Evolutionary conservation across 2,797 vertebrate species (phyloP), one percentile per base, ranked within the genome.

Genomic region (Salmo trutta): DNA sequence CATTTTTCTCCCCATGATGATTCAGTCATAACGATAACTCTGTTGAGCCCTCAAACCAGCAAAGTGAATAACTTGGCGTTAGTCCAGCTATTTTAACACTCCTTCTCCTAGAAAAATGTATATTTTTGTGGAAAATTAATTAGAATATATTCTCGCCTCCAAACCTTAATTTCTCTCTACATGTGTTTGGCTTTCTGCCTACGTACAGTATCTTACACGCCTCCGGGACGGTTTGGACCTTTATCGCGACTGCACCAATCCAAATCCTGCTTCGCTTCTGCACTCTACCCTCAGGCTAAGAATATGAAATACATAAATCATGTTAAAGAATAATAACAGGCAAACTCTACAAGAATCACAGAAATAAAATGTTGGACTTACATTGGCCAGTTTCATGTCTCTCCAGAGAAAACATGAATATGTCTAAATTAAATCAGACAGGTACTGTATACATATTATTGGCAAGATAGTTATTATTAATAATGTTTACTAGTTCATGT

Each of bases 261-360:
- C 78, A 47, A 76, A 73, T 74, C 81, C 83, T 85, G 76, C 62
- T 81, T 88, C 73, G 75, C 84, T 81, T 85, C 82, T 77, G 78
- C 75, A 47, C 81, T 86, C 73, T 74, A 77, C 76, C 87, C 68
- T 24, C 67, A 74, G 87, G 88, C 85, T 83, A 80, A 74, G 65
- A 85, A 85, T 78, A 76, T 69, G 51, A 86, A 89, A 88, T 87
- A 84, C 77, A 86, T 87, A 82, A 89, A 88, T 76, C 71, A 81
- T 88, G 89, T 87, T 87, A 83, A 83, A 81, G 84, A 92, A 91
- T 91, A 91, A 89, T 91, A 90, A 92, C 90, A 27, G 74, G 75
- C 74, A 84, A 81, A 68, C 74, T 77, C 73, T 76, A 76, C 79
- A 85, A 84, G 82, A 89, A 87, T 81, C 84, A 79, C 80, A 84